Evolutionary conservation across 2,888 invertebrate species (phyloP).

Genomic region (Toxonevra muliebris): DNA sequence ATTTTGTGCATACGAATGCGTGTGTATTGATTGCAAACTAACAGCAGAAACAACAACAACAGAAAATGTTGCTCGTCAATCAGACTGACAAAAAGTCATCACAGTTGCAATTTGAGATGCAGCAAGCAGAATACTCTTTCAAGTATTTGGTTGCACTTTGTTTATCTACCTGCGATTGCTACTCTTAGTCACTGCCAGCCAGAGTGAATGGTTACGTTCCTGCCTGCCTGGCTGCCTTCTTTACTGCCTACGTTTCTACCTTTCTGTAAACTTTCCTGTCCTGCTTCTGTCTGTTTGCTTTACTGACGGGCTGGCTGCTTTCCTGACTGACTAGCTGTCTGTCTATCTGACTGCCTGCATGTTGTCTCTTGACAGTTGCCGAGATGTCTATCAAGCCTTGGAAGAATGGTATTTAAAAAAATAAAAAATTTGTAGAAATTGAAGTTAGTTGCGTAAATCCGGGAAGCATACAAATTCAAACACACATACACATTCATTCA

Average conservation of each 20-base stretch:
- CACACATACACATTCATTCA: too few species aligned
- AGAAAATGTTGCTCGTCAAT: conserved; percentile 52
- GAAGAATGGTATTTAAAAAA: neutral
- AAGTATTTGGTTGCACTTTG: neutral
- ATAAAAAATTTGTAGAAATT: neutral
- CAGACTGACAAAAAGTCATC: conserved; percentile 53
- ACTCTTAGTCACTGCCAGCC: too few species aligned
- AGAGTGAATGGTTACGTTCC: too few species aligned
- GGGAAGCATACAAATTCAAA: neutral
- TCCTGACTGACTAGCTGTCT: neutral
- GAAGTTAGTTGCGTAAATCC: neutral
- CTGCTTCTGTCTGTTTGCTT: neutral
- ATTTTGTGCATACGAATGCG: too few species aligned
- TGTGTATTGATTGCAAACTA: neutral
- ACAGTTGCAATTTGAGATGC: too few species aligned
- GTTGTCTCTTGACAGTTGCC: conserved; percentile 33
- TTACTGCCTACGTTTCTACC: too few species aligned
- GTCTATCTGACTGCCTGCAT: conserved; percentile 12
- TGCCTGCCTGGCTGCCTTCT: too few species aligned
- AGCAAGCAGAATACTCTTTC: neutral
- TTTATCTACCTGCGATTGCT: too few species aligned
- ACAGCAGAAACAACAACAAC: neutral
- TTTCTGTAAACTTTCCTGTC: neutral
- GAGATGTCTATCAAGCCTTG: conserved; percentile 34
- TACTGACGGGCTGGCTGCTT: neutral